Evolutionary conservation across 2,113 vertebrate species (phyloP), one percentile per base, ranked within the genome.

Genomic region (Festucalex cinctus): DNA sequence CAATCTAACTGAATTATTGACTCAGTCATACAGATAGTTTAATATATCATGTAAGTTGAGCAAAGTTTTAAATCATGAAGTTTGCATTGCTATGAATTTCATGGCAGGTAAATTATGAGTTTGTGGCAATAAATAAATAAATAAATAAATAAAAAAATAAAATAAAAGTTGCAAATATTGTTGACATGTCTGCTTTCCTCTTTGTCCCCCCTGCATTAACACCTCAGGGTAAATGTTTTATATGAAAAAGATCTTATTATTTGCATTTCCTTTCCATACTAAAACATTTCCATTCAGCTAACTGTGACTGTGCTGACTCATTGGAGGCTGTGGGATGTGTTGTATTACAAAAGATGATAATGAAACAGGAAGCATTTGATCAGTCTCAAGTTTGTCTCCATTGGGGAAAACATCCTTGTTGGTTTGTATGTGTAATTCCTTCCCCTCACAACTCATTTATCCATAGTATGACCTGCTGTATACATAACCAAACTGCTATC

Each of bases 401-500:
- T 26, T 19, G 14, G 57, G 35, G 36, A 66, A 68, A 70, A 6
- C 8, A 35, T 71, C 70, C 22, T n/a, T 9, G 13, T 63, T 56
- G 68, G 68, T 68, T 32, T 59, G 51, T 37, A 64, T 28, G 46
- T 48, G 6, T 37, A n/a, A 44, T 61, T 56, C 54, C 63, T 67
- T 56, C 66, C 63, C 10, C 65, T 73, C 63, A 78, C 9, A 63
- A 71, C 57, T 66, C 62, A 63, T 76, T 77, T 49, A 51, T 48
- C 20, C 41, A 59, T 48, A 51, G 65, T 46, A 19, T 68, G 64
- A 81, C 70, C 80, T 48, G 41, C 12, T 41, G 46, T 48, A 39
- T 74, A 69, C 58, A 48, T 58, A 41, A 63, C 49, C 48, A 57
- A 73, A 44, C 13, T 7, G 16, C 16, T 57, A 63, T 8, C 67